A percentile compares a stretch with the other conserved stretches of the same genome.
phyloP scores from a whole-genome alignment of 2,797 vertebrate species.

The Antennarius maculatus region DNA sequence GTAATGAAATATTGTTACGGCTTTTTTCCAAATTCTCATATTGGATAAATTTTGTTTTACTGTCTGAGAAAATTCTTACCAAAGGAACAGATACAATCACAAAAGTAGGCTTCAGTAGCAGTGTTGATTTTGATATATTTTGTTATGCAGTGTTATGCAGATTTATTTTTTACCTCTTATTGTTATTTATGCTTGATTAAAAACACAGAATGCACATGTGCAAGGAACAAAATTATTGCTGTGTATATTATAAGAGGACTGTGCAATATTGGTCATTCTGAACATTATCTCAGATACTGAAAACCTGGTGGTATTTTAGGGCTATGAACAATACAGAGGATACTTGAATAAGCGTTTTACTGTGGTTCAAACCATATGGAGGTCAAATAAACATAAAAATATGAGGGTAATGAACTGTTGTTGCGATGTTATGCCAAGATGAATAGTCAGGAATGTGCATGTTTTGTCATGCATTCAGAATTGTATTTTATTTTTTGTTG shows the following conservation, averaged over 20 bases:
- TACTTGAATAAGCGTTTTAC: constrained; percentile 62
- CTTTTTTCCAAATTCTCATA: constrained; percentile 38
- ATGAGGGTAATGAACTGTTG: constrained; percentile 30
- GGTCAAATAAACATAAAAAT: constrained; percentile 27
- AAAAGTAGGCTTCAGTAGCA: constrained; percentile 56
- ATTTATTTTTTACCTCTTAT: constrained; percentile 50
- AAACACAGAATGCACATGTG: constrained; percentile 65
- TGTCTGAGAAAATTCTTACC: constrained; percentile 53
- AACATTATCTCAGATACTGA: constrained; percentile 32
- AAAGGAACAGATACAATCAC: constrained; percentile 62
- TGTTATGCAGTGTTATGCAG: constrained; percentile 67
- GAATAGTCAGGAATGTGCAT: constrained; percentile 43
- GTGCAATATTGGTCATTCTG: constrained; percentile 61
- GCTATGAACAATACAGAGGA: constrained; percentile 60
- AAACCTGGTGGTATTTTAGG: constrained; percentile 57
- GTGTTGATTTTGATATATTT: constrained; percentile 42
- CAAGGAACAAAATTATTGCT: constrained; percentile 54
- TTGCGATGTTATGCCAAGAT: constrained; percentile 24
- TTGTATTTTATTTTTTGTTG: constrained; percentile 45
- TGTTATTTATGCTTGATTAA: constrained; percentile 59
- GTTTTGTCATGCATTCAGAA: constrained; percentile 58
- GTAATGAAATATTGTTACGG: constrained; percentile 17
- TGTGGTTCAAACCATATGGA: constrained; percentile 41
- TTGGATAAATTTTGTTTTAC: constrained; percentile 39
- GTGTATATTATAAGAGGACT: constrained; percentile 52